Evolutionary conservation across 2,888 invertebrate genomes (phyloP).

Genomic region (Argyresthia goedartella): DNA sequence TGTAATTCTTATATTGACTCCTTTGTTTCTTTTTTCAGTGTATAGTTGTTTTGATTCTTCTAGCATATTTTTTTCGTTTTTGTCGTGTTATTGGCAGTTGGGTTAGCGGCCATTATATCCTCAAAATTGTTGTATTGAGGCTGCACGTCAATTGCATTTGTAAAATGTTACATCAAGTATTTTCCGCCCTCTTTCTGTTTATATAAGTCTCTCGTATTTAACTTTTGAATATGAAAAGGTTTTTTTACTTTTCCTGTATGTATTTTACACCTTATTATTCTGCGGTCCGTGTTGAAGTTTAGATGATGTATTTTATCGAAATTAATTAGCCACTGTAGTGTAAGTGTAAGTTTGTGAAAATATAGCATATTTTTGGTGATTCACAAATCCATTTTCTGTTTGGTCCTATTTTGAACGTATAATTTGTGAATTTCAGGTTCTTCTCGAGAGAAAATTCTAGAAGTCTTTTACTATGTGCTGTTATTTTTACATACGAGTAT

Average conservation of each 20-base stretch:
- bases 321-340: conserved; percentile 7
- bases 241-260: background rate
- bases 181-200: conserved; percentile 3
- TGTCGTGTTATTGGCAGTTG: background rate
- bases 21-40: conserved; percentile 1
- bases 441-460: conserved; percentile 9
- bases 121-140: conserved; percentile 4
- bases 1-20: conserved; percentile 1
- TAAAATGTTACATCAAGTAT: background rate
- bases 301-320: conserved; percentile 5
- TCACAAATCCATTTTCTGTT: conserved; percentile 14
- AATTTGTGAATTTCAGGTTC: conserved; percentile 12
- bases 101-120: background rate
- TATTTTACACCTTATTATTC: conserved; percentile 8
- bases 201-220: background rate
- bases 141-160: background rate
- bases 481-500: conserved; percentile 10
- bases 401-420: conserved; percentile 8
- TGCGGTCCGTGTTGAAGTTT: conserved; percentile 7
- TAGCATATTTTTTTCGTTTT: conserved; percentile 1
- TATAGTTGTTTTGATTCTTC: conserved; percentile 4
- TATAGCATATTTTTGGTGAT: too few species aligned
- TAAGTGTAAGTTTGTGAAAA: conserved; percentile 10
- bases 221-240: background rate
- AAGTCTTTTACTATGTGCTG: conserved; percentile 12